Evolutionary conservation across 1,140 invertebrate species (phyloP), one percentile per base, ranked within the genome.

Genomic region (Drosophila ironensis): DNA sequence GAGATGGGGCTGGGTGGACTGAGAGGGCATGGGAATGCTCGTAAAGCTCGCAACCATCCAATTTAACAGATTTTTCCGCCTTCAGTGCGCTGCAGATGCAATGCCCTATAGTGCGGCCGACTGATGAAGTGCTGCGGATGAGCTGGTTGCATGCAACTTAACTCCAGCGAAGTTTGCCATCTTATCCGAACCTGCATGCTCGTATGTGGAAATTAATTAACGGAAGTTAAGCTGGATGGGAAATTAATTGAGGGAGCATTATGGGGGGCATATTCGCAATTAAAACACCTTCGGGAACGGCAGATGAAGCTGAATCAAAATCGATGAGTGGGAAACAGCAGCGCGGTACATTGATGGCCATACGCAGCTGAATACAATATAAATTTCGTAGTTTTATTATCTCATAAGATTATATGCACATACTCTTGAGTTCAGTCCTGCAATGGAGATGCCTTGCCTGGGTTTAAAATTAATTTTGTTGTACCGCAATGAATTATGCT

Each of bases 51-150:
- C 24, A 60, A 57, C 57, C 78, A 73, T 67, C 73, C 80, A 84
- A 82, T 82, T 84, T 86, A 84, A 77, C 69, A 51, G 80, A 72
- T 84, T 77, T 68, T 71, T 71, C 30, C 19, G 42, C 47, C 46
- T 22, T 5, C 20, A 22, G 28, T 24, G 41, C 37, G 11, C 20
- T 51, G 44, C 19, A 37, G n/a, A n/a, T n/a, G n/a, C n/a, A n/a
- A n/a, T n/a, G n/a, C n/a, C n/a, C n/a, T n/a, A n/a, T n/a, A n/a
- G 12, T 22, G 47, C 27, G 25, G 27, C n/a, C 44, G 11, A 24
- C 38, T 60, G 66, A 81, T 67, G 35, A 74, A 60, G 64, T 52
- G 70, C 6, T 48, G 25, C n/a, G 40, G 8, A 54, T 28, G 56
- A 41, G 33, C 45, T 14, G 41, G 9, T n/a, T n/a, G n/a, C 46